Evolutionary conservation across 2,113 vertebrate species (phyloP).

Genomic region (Madoqua kirkii): DNA sequence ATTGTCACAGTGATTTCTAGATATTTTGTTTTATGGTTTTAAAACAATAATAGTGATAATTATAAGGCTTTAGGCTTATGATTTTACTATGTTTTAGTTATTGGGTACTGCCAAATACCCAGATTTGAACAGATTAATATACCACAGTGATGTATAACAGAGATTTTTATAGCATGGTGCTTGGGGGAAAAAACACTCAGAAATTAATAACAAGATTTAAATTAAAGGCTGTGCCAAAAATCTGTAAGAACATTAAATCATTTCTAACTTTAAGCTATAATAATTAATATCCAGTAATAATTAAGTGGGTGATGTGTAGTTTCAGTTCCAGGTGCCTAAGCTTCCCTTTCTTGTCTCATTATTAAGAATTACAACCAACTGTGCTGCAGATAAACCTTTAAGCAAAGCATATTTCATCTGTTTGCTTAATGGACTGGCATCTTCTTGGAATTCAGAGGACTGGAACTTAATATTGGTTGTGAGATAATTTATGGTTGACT

Average conservation of each 20-base stretch:
- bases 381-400: slow-evolving; percentile 44
- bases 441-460: slow-evolving; percentile 56
- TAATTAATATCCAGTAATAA: slow-evolving; percentile 59
- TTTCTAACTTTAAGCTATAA: slow-evolving; percentile 36
- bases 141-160: not conserved
- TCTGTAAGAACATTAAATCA: slow-evolving; percentile 54
- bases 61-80: not conserved
- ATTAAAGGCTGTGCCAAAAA: slow-evolving; percentile 39
- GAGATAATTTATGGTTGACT: slow-evolving; percentile 41
- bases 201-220: slow-evolving; percentile 62
- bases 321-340: slow-evolving; percentile 24
- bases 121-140: not conserved
- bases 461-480: not conserved
- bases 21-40: not conserved
- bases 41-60: not conserved
- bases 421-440: slow-evolving; percentile 54
- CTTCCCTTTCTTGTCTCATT: slow-evolving; percentile 38
- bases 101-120: not conserved
- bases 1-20: not conserved
- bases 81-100: not conserved
- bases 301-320: slow-evolving; percentile 28
- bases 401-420: slow-evolving; percentile 54
- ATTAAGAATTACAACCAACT: slow-evolving; percentile 57
- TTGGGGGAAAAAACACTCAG: not conserved
- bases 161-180: not conserved